These are phyloP conservation scores for Xestia c-nigrum DNA, from an alignment of 2,888 invertebrate genomes.

Conservation along the genomic window DNA sequence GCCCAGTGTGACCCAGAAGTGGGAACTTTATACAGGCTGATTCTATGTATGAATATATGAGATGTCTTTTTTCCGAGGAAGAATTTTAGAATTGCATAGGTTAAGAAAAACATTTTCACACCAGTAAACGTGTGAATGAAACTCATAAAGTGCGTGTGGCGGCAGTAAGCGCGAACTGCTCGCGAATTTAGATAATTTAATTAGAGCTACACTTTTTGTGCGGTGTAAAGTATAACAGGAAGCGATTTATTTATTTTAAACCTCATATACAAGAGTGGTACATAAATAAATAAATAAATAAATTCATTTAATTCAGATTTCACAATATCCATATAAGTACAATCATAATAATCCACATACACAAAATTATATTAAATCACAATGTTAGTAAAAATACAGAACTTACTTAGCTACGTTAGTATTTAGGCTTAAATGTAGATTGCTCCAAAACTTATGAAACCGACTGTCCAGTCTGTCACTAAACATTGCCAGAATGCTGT, in stretches of 20 bases:
- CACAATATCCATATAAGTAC: no score
- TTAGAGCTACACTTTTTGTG: conserved; percentile 52
- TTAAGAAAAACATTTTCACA: conserved; percentile 1
- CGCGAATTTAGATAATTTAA: conserved; percentile 72
- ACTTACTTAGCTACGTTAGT: no score
- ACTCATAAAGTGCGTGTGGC: conserved; percentile 60
- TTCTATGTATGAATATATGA: neutral
- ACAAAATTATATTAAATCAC: no score
- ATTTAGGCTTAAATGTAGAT: no score
- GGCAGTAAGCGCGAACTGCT: conserved; percentile 64
- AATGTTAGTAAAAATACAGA: no score
- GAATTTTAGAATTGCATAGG: neutral
- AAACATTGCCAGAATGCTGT: no score
- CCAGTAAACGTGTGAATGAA: conserved; percentile 35
- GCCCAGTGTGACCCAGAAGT: neutral
- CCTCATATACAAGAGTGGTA: no score
- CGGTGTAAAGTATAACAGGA: neutral
- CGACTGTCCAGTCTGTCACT: no score
- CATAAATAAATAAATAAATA: no score
- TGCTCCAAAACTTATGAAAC: no score
- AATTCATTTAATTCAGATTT: no score
- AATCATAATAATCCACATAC: no score
- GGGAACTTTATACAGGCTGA: neutral
- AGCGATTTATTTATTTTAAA: conserved; percentile 14
- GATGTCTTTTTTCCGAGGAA: neutral